Conservation (phyloP, 1,140 invertebrate species). For the Sesamia nonagrioides region DNA sequence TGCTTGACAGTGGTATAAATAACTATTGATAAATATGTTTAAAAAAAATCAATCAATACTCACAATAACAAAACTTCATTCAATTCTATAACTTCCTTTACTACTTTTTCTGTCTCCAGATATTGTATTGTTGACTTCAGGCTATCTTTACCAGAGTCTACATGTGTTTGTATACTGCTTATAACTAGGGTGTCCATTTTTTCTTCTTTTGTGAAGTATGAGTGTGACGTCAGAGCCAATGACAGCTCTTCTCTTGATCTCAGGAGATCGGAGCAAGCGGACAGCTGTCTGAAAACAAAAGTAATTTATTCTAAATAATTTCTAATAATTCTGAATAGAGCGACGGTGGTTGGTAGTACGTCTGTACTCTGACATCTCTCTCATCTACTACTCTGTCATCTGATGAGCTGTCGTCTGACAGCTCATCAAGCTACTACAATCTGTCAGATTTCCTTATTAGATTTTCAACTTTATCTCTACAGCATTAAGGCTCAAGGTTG, state of each 20-base stretch:
- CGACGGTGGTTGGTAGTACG: too few relatives aligned
- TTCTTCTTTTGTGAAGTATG: constrained; percentile 7
- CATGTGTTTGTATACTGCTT: constrained; percentile 21
- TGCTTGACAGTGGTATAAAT: too few relatives aligned
- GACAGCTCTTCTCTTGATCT: constrained; percentile 70
- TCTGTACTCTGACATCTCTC: too few relatives aligned
- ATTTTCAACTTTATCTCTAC: too few relatives aligned
- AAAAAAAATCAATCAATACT: constrained; percentile 53
- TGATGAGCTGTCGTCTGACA: too few relatives aligned
- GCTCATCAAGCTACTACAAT: too few relatives aligned
- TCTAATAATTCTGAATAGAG: too few relatives aligned
- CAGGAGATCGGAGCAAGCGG: constrained; percentile 70
- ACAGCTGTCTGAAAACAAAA: constrained; percentile 68
- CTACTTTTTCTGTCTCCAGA: constrained; percentile 63
- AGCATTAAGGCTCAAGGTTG: too few relatives aligned
- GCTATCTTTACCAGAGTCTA: constrained; percentile 33
- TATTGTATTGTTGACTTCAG: constrained; percentile 65
- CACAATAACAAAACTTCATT: constrained; percentile 60
- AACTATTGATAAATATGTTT: background rate
- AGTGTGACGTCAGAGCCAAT: constrained; percentile 38
- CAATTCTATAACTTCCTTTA: constrained; percentile 47
- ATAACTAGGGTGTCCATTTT: background rate
- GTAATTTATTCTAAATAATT: too few relatives aligned
- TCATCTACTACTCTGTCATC: too few relatives aligned
- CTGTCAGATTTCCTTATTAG: too few relatives aligned